These are phyloP conservation scores for Choloepus didactylus DNA, from an alignment of 2,797 vertebrate species.

Conservation along the genomic window DNA sequence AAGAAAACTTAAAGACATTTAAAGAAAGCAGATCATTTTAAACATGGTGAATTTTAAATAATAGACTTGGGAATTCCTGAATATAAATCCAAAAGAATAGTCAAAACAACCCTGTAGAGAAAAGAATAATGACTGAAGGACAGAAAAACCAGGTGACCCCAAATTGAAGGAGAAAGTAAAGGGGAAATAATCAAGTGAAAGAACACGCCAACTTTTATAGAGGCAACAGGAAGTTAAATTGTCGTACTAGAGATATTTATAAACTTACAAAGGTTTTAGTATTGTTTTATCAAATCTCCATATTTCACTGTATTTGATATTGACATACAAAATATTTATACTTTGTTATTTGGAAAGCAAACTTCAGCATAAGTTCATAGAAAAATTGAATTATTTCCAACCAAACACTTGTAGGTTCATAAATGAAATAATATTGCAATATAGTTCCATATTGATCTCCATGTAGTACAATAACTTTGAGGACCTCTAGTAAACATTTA, in stretches of 20 bases:
- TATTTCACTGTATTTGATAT: neutral
- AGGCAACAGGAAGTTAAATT: neutral
- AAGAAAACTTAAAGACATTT: neutral
- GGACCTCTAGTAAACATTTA: slow-evolving; percentile 46
- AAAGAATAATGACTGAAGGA: neutral
- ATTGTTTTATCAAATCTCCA: slow-evolving; percentile 28
- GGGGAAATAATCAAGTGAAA: neutral
- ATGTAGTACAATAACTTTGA: slow-evolving; percentile 49
- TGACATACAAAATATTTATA: neutral
- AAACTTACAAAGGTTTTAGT: neutral
- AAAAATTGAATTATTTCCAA: slow-evolving; percentile 9
- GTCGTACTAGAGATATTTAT: neutral
- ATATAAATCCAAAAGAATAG: slow-evolving; percentile 7
- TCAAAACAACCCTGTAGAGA: neutral
- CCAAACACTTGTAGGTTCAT: neutral
- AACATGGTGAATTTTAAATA: slow-evolving; percentile 5
- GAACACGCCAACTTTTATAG: neutral
- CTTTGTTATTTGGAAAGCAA: slow-evolving; percentile 41
- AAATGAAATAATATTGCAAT: slow-evolving; percentile 12
- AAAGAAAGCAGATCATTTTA: neutral
- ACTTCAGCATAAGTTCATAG: neutral
- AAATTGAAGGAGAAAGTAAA: neutral
- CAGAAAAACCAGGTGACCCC: neutral
- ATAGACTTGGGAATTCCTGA: neutral
- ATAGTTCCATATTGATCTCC: slow-evolving; percentile 56